Conservation (phyloP, 2,797 vertebrate genomes). For the Zenarchopterus dispar region DNA sequence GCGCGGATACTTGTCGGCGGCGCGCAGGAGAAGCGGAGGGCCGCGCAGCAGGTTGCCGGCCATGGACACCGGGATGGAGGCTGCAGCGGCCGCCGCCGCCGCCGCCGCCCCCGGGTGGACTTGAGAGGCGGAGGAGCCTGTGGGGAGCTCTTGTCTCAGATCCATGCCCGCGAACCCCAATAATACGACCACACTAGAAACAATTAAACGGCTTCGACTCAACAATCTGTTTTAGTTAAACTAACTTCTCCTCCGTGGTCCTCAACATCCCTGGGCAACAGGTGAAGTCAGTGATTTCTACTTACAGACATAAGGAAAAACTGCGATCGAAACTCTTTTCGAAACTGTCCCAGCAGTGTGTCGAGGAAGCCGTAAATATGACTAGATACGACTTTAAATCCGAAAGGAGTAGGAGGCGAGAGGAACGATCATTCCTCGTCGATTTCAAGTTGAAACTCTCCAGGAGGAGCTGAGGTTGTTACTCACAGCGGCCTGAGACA, state of each 20-base stretch:
- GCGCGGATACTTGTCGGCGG: constrained; percentile 95
- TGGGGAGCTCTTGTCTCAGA: constrained; percentile 89
- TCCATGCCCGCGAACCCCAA: constrained; percentile 82
- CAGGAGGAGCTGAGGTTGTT: constrained; percentile 76
- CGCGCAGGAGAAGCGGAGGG: constrained; percentile 89
- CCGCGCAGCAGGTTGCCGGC: constrained; percentile 89
- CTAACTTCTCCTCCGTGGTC: constrained; percentile 42
- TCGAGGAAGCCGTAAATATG: constrained; percentile 2
- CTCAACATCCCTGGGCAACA: constrained; percentile 57
- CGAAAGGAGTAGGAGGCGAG: constrained; percentile 26
- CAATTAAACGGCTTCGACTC: not conserved
- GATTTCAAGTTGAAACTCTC: constrained; percentile 46
- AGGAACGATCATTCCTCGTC: constrained; percentile 52
- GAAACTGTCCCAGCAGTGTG: constrained; percentile 16
- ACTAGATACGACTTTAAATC: constrained; percentile 49
- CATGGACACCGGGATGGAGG: constrained; percentile 92
- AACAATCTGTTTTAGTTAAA: not conserved
- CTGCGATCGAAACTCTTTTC: not conserved
- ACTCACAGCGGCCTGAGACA: constrained; percentile 81
- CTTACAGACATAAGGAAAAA: not conserved
- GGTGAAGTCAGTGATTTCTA: constrained; percentile 37
- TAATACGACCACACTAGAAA: constrained; percentile 2
- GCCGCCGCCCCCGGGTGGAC: constrained; percentile 71
- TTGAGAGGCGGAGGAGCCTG: constrained; percentile 84
- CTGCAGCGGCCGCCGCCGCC: constrained; percentile 64